These are phyloP conservation scores for Cataglyphis albicans DNA, from an alignment of 2,888 invertebrate species.

Conservation along the genomic window DNA sequence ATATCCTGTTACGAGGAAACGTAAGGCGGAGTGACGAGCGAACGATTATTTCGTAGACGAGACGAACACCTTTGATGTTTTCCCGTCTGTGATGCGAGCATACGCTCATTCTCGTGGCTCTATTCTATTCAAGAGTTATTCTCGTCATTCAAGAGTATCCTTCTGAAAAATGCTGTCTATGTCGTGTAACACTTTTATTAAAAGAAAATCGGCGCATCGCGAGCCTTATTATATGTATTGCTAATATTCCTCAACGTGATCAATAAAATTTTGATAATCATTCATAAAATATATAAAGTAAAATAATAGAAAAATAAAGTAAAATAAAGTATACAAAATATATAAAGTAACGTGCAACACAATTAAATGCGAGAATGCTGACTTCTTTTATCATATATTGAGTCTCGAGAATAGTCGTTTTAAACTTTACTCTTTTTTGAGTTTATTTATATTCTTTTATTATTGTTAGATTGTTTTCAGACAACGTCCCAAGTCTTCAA, in stretches of 20 bases:
- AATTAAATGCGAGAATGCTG: background rate
- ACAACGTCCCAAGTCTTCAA: background rate
- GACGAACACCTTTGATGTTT: conserved; percentile 50
- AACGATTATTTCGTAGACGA: conserved; percentile 57
- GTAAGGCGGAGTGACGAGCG: conserved; percentile 56
- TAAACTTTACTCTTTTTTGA: background rate
- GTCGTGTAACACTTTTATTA: background rate
- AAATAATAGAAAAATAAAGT: too few relatives aligned
- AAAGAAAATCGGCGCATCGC: conserved; percentile 15
- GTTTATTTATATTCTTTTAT: conserved; percentile 2
- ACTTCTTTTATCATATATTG: background rate
- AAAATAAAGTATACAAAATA: background rate
- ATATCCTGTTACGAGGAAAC: conserved; percentile 57
- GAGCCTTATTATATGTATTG: background rate
- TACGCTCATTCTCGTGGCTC: conserved; percentile 27
- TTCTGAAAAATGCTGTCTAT: conserved; percentile 12
- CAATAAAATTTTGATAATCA: conserved; percentile 6
- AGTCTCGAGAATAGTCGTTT: background rate
- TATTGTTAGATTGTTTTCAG: background rate
- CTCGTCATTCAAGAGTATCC: conserved; percentile 14
- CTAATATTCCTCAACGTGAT: background rate
- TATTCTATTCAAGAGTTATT: conserved; percentile 46
- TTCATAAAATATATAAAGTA: background rate
- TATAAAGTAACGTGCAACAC: background rate
- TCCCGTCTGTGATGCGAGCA: conserved; percentile 30